Percentiles rank a stretch among this genome's conserved stretches.
These are phyloP conservation scores for Drosophila arawakana DNA, from an alignment of 1,140 invertebrate genomes.

Conservation along the genomic window DNA sequence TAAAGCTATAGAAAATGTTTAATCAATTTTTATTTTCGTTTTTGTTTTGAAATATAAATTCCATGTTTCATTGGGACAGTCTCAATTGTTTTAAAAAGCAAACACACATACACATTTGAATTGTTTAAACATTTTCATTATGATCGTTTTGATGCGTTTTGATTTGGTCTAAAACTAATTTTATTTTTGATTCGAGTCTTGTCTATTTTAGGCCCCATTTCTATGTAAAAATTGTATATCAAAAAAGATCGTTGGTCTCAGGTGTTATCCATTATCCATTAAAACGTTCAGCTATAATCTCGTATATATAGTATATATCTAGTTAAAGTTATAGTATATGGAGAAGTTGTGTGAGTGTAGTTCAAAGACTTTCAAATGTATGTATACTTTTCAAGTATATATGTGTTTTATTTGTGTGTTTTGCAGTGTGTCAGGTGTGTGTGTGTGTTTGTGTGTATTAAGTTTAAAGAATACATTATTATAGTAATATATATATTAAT, in stretches of 20 bases:
- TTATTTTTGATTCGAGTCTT: slow-evolving; percentile 36
- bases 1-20: slow-evolving; percentile 77
- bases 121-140: slow-evolving; percentile 16
- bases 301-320: slow-evolving; percentile 51
- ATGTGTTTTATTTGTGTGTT: slow-evolving; percentile 44
- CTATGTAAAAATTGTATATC: slow-evolving; percentile 66
- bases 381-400: slow-evolving; percentile 59
- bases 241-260: slow-evolving; percentile 70
- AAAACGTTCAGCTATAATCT: slow-evolving; percentile 53
- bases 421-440: slow-evolving; percentile 25
- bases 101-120: slow-evolving; percentile 17
- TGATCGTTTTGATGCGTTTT: slow-evolving; percentile 29
- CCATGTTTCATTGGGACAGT: slow-evolving; percentile 35
- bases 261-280: slow-evolving; percentile 24
- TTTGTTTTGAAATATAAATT: slow-evolving; percentile 16
- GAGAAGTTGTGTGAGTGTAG: slow-evolving; percentile 41
- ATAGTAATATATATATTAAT: slow-evolving; percentile 36
- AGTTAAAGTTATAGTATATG: slow-evolving; percentile 21
- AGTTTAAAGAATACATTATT: slow-evolving; percentile 66
- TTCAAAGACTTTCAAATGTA: slow-evolving; percentile 43
- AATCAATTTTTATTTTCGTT: slow-evolving; percentile 2
- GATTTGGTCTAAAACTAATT: slow-evolving; percentile 51
- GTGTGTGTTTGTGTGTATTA: slow-evolving; percentile 41
- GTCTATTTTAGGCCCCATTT: slow-evolving; percentile 19
- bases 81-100: slow-evolving; percentile 36